A percentile compares a stretch with the other conserved stretches of the same genome.
These are phyloP conservation scores for Ctenopoma multispine DNA, from an alignment of 2,797 vertebrate genomes.

Conservation along the genomic window DNA sequence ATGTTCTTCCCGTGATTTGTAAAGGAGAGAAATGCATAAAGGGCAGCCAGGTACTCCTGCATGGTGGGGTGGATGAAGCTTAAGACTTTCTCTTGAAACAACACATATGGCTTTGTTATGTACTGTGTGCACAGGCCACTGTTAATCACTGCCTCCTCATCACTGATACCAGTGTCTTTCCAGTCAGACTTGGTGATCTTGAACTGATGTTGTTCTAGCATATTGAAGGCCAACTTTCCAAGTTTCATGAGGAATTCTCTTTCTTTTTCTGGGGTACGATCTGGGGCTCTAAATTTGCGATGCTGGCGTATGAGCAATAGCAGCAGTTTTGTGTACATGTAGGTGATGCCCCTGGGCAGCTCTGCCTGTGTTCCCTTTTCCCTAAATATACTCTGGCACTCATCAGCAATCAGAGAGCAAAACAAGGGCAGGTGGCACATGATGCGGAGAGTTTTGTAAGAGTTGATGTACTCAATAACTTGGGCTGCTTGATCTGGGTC, in stretches of 20 bases:
- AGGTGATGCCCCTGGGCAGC: slow-evolving; percentile 74
- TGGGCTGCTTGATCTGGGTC: slow-evolving; percentile 67
- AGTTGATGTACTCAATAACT: slow-evolving; percentile 71
- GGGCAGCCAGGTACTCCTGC: slow-evolving; percentile 84
- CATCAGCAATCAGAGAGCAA: slow-evolving; percentile 65
- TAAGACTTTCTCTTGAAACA: slow-evolving; percentile 65
- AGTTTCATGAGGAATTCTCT: slow-evolving; percentile 74
- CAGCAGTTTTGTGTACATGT: slow-evolving; percentile 80
- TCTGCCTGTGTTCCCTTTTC: slow-evolving; percentile 17
- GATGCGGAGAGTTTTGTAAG: slow-evolving; percentile 75
- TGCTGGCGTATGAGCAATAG: slow-evolving; percentile 47
- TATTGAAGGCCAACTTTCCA: slow-evolving; percentile 73
- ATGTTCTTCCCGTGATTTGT: slow-evolving; percentile 68
- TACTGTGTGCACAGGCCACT: slow-evolving; percentile 76
- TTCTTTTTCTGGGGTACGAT: slow-evolving; percentile 20
- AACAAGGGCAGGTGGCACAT: slow-evolving; percentile 87
- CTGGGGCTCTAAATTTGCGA: slow-evolving; percentile 36
- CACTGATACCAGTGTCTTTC: slow-evolving; percentile 22
- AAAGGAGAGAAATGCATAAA: slow-evolving; percentile 75
- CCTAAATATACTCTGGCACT: slow-evolving; percentile 58
- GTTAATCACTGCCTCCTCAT: slow-evolving; percentile 54
- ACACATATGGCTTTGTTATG: slow-evolving; percentile 49
- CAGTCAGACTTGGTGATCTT: slow-evolving; percentile 52
- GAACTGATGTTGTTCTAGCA: slow-evolving; percentile 72
- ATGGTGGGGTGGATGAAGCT: slow-evolving; percentile 83